phyloP scores from a whole-genome alignment of 1,140 invertebrate genomes.

The Heliconius congener region DNA sequence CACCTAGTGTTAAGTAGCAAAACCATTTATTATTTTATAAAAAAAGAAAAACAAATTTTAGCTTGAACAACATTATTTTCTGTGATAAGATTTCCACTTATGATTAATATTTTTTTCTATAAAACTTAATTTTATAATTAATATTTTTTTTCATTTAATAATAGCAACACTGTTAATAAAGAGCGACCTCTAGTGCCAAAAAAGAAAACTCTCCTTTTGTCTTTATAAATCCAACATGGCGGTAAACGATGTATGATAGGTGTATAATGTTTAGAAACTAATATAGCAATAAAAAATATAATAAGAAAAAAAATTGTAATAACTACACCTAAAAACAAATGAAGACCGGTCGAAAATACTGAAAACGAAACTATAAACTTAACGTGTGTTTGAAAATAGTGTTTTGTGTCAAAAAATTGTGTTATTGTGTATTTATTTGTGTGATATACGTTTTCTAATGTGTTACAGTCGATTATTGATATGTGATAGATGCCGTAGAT shows the following conservation, averaged over 20 bases:
- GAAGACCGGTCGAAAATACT: conserved; percentile 53
- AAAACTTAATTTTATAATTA: too few relatives aligned
- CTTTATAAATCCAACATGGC: conserved; percentile 78
- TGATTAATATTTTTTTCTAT: not conserved
- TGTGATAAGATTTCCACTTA: not conserved
- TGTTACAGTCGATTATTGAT: conserved; percentile 53
- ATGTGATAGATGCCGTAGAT: conserved; percentile 69
- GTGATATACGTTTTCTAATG: conserved; percentile 64
- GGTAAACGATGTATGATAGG: conserved; percentile 76
- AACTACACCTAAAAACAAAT: conserved; percentile 42
- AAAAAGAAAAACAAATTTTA: not conserved
- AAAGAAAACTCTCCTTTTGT: conserved; percentile 65
- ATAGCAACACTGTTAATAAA: conserved; percentile 45
- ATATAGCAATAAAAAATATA: conserved; percentile 60
- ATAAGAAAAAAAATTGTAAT: not conserved
- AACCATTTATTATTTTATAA: not conserved
- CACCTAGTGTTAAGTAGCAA: not conserved
- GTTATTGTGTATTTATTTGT: conserved; percentile 53
- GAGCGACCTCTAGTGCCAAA: conserved; percentile 54
- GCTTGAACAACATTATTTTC: not conserved
- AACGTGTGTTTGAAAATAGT: conserved; percentile 42
- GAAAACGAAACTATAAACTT: conserved; percentile 16
- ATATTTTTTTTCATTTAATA: not conserved
- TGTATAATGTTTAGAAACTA: conserved; percentile 77
- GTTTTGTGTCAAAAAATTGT: conserved; percentile 62